A percentile compares a stretch with the other conserved stretches of the same genome.
phyloP scores from a whole-genome alignment of 2,888 invertebrate genomes.

The Melipona bicolor region DNA sequence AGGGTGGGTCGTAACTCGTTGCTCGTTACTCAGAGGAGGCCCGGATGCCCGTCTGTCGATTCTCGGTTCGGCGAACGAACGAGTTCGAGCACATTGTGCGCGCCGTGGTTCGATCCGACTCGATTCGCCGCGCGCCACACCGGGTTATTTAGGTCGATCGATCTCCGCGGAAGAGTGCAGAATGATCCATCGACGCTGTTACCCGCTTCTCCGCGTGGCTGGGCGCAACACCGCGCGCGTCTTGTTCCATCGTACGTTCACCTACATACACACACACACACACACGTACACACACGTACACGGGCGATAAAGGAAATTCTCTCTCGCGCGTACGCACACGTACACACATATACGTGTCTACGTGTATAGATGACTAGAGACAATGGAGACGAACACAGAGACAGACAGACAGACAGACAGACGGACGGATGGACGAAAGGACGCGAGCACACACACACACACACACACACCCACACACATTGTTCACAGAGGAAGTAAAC shows the following conservation, averaged over 20 bases:
- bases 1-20: slow-evolving; percentile 13
- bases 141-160: slow-evolving; percentile 54
- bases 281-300: slow-evolving; percentile 30
- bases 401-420: background rate
- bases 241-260: slow-evolving; percentile 49
- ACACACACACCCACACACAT: slow-evolving; percentile 5
- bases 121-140: background rate
- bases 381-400: background rate
- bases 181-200: slow-evolving; percentile 63
- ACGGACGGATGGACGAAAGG: background rate
- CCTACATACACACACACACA: background rate
- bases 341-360: background rate
- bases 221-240: slow-evolving; percentile 54
- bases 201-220: slow-evolving; percentile 57
- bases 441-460: slow-evolving; percentile 6
- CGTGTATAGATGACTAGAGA: background rate
- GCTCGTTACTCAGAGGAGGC: slow-evolving; percentile 26
- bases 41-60: slow-evolving; percentile 42
- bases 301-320: background rate
- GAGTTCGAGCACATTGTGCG: slow-evolving; percentile 57
- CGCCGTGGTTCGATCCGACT: background rate
- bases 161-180: slow-evolving; percentile 39
- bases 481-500: slow-evolving; percentile 67
- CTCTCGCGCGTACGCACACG: slow-evolving; percentile 4
- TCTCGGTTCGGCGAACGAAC: slow-evolving; percentile 34